These are phyloP conservation scores for Fragum fragum DNA, from an alignment of 2,888 invertebrate species.

Conservation along the genomic window DNA sequence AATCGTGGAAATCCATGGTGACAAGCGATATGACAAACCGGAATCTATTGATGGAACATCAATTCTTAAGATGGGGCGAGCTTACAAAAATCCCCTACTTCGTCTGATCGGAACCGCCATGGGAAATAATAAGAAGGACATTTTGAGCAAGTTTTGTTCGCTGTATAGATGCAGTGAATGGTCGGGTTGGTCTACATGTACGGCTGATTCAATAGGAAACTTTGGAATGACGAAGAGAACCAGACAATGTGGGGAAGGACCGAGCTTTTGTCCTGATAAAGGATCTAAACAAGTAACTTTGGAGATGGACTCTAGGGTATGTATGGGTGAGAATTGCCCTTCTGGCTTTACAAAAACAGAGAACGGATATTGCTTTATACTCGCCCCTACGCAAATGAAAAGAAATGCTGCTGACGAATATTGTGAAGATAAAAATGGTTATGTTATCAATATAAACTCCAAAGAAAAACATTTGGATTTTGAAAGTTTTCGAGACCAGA, in stretches of 20 bases:
- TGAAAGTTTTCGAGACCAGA: background rate
- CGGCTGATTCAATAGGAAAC: background rate
- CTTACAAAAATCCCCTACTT: background rate
- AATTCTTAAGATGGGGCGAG: background rate
- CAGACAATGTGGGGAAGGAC: conserved; percentile 17
- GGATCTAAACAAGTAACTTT: background rate
- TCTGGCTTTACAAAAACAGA: background rate
- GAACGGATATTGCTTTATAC: conserved; percentile 1
- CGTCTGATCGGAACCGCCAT: conserved; percentile 5
- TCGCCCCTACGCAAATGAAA: background rate
- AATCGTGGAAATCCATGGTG: too few relatives aligned
- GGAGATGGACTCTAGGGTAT: background rate
- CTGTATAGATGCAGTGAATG: conserved; percentile 8
- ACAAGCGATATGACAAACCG: background rate
- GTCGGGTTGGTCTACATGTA: conserved; percentile 28
- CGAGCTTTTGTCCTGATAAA: background rate
- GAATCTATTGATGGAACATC: background rate
- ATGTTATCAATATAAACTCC: background rate
- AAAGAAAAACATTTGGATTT: background rate
- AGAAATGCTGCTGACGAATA: background rate
- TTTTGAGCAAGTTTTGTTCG: conserved; percentile 5
- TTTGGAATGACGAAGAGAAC: conserved; percentile 24
- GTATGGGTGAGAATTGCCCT: background rate
- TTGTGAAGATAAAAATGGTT: background rate
- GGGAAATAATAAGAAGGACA: background rate